A percentile compares a stretch with the other conserved stretches of the same genome.
phyloP scores from a whole-genome alignment of 2,797 vertebrate species.

The Melanotaenia nigrans region DNA sequence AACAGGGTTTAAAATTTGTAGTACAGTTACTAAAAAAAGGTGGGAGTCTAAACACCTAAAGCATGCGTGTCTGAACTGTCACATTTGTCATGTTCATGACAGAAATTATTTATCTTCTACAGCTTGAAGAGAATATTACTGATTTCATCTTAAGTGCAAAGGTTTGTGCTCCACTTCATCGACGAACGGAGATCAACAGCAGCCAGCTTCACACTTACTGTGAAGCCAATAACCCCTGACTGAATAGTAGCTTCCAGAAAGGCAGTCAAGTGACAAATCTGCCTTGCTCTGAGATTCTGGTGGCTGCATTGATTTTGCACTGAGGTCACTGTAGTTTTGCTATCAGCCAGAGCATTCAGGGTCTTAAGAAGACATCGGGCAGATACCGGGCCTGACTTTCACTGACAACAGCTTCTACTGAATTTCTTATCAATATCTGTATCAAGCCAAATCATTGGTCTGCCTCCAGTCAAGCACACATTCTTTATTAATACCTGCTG shows the following conservation, averaged over 20 bases:
- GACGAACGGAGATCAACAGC: slow-evolving; percentile 88
- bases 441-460: slow-evolving; percentile 60
- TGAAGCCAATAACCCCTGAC: slow-evolving; percentile 86
- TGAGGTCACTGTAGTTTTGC: slow-evolving; percentile 62
- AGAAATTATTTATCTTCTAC: not conserved
- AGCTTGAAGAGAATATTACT: slow-evolving; percentile 8
- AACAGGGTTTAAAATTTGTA: not conserved
- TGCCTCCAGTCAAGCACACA: slow-evolving; percentile 47
- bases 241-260: slow-evolving; percentile 83
- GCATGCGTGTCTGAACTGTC: not conserved
- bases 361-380: slow-evolving; percentile 56
- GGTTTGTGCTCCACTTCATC: slow-evolving; percentile 90
- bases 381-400: slow-evolving; percentile 42
- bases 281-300: slow-evolving; percentile 52
- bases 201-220: slow-evolving; percentile 89
- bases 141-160: slow-evolving; percentile 70
- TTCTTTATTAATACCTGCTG: slow-evolving; percentile 66
- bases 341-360: slow-evolving; percentile 47
- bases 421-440: slow-evolving; percentile 69
- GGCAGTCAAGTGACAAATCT: slow-evolving; percentile 63
- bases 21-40: not conserved
- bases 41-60: not conserved
- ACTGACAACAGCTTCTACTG: slow-evolving; percentile 56
- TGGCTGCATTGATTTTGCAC: slow-evolving; percentile 65
- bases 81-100: not conserved